Percentiles rank a stretch among this genome's conserved stretches.
Conservation (phyloP, 2,797 vertebrate genomes). For the Phyllotis vaccarum region DNA sequence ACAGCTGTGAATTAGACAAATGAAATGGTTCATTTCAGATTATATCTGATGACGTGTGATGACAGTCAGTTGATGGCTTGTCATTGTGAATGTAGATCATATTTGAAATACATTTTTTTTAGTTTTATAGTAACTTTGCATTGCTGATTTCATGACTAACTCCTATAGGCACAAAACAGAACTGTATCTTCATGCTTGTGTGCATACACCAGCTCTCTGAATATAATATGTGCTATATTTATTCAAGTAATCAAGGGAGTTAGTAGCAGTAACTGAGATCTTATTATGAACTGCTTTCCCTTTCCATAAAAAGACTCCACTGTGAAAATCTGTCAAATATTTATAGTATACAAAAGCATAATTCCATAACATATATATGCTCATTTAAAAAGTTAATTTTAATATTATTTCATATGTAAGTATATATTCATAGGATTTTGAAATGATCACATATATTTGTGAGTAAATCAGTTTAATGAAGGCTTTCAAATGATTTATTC, state of each 20-base stretch:
- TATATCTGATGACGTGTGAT: background rate
- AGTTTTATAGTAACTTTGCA: constrained; percentile 15
- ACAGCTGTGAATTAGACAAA: constrained; percentile 39
- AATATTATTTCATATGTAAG: constrained; percentile 6
- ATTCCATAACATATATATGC: background rate
- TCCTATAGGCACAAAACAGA: constrained; percentile 25
- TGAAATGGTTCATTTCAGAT: constrained; percentile 15
- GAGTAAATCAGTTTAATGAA: background rate
- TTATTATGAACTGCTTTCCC: background rate
- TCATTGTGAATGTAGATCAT: background rate
- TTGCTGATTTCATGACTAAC: constrained; percentile 56
- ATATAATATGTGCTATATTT: constrained; percentile 18
- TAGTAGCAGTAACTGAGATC: constrained; percentile 27
- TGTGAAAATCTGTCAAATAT: too few species aligned
- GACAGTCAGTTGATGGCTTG: constrained; percentile 40
- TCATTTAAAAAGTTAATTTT: constrained; percentile 9
- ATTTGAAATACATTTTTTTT: constrained; percentile 6
- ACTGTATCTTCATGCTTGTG: constrained; percentile 43
- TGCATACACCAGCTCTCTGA: background rate
- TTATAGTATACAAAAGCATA: too few species aligned
- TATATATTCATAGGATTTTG: background rate
- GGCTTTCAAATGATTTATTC: constrained; percentile 9
- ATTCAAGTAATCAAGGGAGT: constrained; percentile 41
- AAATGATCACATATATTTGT: background rate
- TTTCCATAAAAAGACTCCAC: background rate